Evolutionary conservation across 2,113 vertebrate species (phyloP), one percentile per base, ranked within the genome.

Genomic region (Prolemur simus): DNA sequence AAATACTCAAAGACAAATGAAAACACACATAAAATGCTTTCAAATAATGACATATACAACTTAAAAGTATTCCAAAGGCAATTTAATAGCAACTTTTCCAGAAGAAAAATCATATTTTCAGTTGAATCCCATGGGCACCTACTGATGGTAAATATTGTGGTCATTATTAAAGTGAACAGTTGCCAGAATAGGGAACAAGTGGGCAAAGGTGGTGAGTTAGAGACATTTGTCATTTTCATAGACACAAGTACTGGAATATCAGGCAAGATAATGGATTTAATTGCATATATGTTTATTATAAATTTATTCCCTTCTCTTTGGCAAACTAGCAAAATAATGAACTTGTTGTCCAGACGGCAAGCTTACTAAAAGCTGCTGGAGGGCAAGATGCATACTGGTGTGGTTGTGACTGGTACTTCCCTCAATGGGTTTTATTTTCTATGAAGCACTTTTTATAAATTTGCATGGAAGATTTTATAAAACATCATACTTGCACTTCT

Each of bases 1-100:
- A 93, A 88, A 93, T 20, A 81, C 20, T 82, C 49, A 89, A 74
- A 88, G 39, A 94, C 63, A 94, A 88, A 85, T n/a, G 2, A 56
- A 60, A 93, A 88, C 20, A 54, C n/a, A 84, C 42, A 90, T 39
- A 91, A 96, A 83, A 73, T 73, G 13, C 52, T 94, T 85, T 88
- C 78, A 85, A 81, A 71, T 96, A 91, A 93, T 87, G 87, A 60
- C 15, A 78, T 3, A 76, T 64, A 68, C 18, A 81, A 81, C 47
- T 92, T 47, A 17, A 63, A 69, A 60, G 11, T 82, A 82, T 66
- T 60, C 3, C 8, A 71, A 90, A 73, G 39, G 60, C 39, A 73
- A 66, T 39, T 95, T 77, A 82, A 37, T 66, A 23, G 9, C 32
- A 92, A 34, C 15, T 42, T 95, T 74, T 89, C 54, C 39, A 64